These are phyloP conservation scores for Meda fulgida DNA, from an alignment of 2,797 vertebrate genomes.

Conservation along the genomic window DNA sequence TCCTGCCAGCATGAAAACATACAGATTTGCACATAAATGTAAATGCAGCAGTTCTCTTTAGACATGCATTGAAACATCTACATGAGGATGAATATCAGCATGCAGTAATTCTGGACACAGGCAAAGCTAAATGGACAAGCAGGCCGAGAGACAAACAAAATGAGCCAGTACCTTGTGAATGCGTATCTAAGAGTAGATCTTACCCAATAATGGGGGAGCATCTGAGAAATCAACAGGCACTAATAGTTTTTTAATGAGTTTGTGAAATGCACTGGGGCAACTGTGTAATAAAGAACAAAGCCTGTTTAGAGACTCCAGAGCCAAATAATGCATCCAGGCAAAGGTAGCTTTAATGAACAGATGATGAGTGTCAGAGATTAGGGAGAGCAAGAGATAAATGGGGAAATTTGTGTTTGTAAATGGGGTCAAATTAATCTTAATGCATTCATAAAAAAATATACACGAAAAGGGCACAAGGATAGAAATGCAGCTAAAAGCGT, in stretches of 20 bases:
- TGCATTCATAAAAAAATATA: conserved; percentile 69
- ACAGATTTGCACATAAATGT: background rate
- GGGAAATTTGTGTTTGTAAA: conserved; percentile 65
- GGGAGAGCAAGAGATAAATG: conserved; percentile 66
- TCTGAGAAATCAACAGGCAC: conserved; percentile 72
- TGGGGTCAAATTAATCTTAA: conserved; percentile 76
- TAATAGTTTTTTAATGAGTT: conserved; percentile 83
- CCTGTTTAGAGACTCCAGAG: conserved; percentile 68
- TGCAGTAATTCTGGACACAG: background rate
- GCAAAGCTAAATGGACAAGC: background rate
- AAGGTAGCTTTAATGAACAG: conserved; percentile 79
- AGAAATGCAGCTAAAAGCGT: conserved; percentile 32
- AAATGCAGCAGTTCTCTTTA: background rate
- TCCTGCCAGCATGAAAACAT: background rate
- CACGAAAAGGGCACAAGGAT: conserved; percentile 52
- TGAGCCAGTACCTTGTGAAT: background rate
- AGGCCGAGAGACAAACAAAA: conserved; percentile 31
- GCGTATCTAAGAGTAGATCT: conserved; percentile 25
- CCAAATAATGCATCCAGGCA: conserved; percentile 78
- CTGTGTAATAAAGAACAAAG: conserved; percentile 77
- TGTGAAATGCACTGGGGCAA: conserved; percentile 75
- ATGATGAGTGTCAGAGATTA: conserved; percentile 68
- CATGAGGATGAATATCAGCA: background rate
- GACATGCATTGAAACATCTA: background rate
- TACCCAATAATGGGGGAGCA: conserved; percentile 51